Evolutionary conservation across 2,797 vertebrate genomes (phyloP), one percentile per base, ranked within the genome.

Genomic region (Podargus strigoides): DNA sequence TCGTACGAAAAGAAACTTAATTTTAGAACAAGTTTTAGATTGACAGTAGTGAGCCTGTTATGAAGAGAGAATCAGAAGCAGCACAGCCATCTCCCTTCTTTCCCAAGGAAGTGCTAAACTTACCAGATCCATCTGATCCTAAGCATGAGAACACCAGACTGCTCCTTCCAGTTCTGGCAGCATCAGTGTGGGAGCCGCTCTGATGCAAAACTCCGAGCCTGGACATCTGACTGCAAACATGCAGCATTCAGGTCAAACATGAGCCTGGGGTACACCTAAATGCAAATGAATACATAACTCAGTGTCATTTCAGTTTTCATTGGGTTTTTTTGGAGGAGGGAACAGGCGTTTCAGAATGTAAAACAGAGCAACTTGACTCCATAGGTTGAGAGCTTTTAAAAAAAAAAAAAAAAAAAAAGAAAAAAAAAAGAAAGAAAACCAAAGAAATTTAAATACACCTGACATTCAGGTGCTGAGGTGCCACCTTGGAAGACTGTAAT

Each of bases 21-120:
- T 12, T 23, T 73, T 3, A 46, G 28, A 49, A 87, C 50, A 15
- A 42, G 24, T 20, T 84, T 84, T 58, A 72, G 22, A 15, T 22
- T 32, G 10, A 27, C 7, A 7, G 23, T 0, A 0, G 28, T 58
- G 16, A 28, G 6, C 8, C 5, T 60, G 12, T 30, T 59, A 6
- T 0, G 5, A 55, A 60, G 20, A 50, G 3, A 36, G 8, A 12
- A 17, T 17, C n/a, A 16, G 30, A 75, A 79, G 55, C 52, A 86
- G 42, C 49, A 69, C 26, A 67, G 37, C 2, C 17, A 26, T 20
- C 26, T 86, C 58, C 23, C 28, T 63, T 53, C 50, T 20, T 52
- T 81, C 41, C 67, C 42, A 44, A 24, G 53, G 21, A 58, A 53
- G 17, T 2, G 3, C 21, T 62, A 36, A 62, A 73, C 18, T 82